Base-by-base conservation (phyloP, 2,797 vertebrate species). In the Salarias fasciatus region DNA sequence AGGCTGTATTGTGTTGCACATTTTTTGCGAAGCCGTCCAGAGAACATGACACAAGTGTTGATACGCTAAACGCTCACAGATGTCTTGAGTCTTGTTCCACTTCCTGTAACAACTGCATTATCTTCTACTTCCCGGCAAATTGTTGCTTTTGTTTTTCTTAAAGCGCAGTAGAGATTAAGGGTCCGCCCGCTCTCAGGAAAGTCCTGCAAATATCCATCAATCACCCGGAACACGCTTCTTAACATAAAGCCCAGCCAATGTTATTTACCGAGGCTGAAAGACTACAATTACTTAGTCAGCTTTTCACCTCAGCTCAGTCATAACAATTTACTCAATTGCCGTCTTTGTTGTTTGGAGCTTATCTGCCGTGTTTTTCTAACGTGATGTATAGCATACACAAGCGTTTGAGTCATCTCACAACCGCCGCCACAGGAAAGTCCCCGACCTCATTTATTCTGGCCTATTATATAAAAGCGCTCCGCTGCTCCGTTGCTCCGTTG, bases 31-130 rank as follows among this genome's bases (percentile, higher is more conserved):
- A 62, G 47, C 63, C 68, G 42, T 37, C 53, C 38, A 54, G 61
- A 82, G 75, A 82, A 78, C 77, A 75, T 64, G 49, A 69, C 63
- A 57, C 63, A 38, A 5, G 37, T 58, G 69, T 61, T 71, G 71
- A 72, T 63, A 66, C 57, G 63, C 67, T 86, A 86, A 91, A 63
- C 18, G 38, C 61, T 83, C 46, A 49, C 85, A 86, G 76, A 89
- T 85, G 80, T 37, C 60, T 38, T 29, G 54, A 73, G 68, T 42
- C 36, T 35, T 35, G 29, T 61, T 73, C 70, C 41, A 53, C 84
- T 79, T 83, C 77, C 73, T 64, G 51, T 59, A 41, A 81, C 24
- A 63, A 63, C 53, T 53, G 50, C 48, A 63, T 52, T 43, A 67
- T 79, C 55, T 48, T 8, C 48, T n/a, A 13, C 30, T 62, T 61